phyloP scores from a whole-genome alignment of 1,140 invertebrate genomes.

The Listronotus oregonensis region DNA sequence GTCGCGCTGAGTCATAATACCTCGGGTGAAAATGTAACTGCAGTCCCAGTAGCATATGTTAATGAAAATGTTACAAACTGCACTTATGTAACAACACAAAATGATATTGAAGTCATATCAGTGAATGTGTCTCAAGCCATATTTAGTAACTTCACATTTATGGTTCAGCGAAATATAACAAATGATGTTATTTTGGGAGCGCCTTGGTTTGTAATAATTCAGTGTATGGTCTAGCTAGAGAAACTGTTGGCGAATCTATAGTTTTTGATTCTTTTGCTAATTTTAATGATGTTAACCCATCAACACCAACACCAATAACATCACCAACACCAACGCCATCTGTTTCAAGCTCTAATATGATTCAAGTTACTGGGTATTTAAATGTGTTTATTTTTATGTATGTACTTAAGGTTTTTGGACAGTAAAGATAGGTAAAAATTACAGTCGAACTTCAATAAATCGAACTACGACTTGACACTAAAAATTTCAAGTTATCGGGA shows the following conservation, averaged over 20 bases:
- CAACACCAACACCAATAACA: background rate
- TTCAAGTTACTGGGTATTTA: no score
- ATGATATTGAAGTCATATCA: slow-evolving; percentile 6
- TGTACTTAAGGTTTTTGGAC: no score
- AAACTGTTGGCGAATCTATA: background rate
- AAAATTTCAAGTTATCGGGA: no score
- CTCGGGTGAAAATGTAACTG: background rate
- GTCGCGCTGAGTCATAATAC: slow-evolving; percentile 6
- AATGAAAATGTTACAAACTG: slow-evolving; percentile 13
- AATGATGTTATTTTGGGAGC: slow-evolving; percentile 14
- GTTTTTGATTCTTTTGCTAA: slow-evolving; percentile 16
- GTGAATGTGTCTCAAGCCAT: slow-evolving; percentile 3
- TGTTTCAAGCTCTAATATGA: background rate
- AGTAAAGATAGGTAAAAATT: no score
- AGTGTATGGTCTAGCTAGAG: slow-evolving; percentile 21
- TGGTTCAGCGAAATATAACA: background rate
- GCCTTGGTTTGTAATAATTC: slow-evolving; percentile 23
- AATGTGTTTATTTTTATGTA: no score
- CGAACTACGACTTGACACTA: no score
- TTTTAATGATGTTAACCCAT: background rate
- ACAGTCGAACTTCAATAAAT: no score
- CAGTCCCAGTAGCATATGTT: background rate
- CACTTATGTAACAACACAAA: slow-evolving; percentile 17
- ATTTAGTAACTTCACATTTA: slow-evolving; percentile 3
- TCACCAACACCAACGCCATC: background rate